Conservation (phyloP, 2,797 vertebrate species). For the Saxicola maurus region DNA sequence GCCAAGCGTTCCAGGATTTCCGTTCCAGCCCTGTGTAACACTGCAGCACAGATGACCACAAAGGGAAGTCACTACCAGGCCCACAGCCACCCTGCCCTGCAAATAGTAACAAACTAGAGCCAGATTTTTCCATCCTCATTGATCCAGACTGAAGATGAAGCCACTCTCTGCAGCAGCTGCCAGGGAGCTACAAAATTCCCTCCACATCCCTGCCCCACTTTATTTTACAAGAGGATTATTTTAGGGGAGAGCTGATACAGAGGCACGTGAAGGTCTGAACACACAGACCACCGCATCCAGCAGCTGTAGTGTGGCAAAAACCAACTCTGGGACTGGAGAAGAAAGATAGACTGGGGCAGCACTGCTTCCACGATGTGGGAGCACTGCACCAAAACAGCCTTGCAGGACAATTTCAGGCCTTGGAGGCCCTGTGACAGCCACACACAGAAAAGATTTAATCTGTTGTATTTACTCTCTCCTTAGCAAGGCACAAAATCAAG, state of each 20-base stretch:
- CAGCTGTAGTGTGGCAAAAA: not conserved
- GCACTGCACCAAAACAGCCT: not conserved
- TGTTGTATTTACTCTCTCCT: not conserved
- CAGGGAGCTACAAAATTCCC: not conserved
- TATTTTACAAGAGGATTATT: not conserved
- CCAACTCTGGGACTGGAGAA: not conserved
- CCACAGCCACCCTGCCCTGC: not conserved
- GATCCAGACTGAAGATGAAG: not conserved
- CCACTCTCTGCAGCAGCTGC: not conserved
- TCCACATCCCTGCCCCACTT: not conserved
- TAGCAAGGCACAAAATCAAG: rapidly evolving
- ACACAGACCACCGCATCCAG: not conserved
- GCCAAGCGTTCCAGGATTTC: not conserved
- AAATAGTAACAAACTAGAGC: not conserved
- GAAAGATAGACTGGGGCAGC: not conserved
- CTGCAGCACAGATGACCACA: not conserved
- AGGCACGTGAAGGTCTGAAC: not conserved
- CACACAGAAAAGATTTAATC: not conserved
- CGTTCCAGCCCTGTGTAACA: not conserved
- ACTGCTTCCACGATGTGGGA: not conserved
- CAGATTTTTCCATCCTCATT: not conserved
- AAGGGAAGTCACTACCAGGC: not conserved
- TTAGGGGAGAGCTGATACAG: not conserved
- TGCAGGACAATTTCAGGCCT: not conserved
- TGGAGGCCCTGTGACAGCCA: rapidly evolving